Base-by-base conservation (phyloP, 2,113 vertebrate genomes). In the Amphiprion percula region DNA sequence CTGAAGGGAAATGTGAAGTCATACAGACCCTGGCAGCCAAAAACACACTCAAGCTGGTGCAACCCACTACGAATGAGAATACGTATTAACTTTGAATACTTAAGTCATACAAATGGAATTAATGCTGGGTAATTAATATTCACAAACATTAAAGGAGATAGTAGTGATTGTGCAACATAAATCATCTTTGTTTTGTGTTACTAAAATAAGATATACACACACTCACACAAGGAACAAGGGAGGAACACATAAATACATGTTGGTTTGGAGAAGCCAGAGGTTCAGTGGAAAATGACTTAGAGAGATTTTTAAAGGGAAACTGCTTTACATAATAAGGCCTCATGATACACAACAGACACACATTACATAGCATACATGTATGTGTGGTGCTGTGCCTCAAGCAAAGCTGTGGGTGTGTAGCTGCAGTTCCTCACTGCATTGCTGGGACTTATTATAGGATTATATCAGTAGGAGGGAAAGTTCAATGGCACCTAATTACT, bases 1-100 rank as follows among this genome's bases (percentile, higher is more conserved):
- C 80, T 73, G 41, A 82, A 49, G 75, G 89, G 85, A 88, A 93
- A 90, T 75, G 79, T 90, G 88, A 90, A 86, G 91, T 92, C 90
- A 92, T 58, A 70, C 5, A 17, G n/a, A 71, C 37, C 60, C 75
- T 74, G 60, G 17, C 52, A 63, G 88, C 87, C 86, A 90, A 86
- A 81, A 82, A 77, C 69, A 78, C 64, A 81, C 54, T 47, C 41
- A 16, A 49, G 47, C 8, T n/a, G 5, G 70, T 26, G 54, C 65
- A 71, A 12, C 77, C 58, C n/a, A 19, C 56, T 10, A 21, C 3
- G 4, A 62, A 30, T 6, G n/a, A 52, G 56, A 47, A 52, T 21
- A 3, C 70, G 46, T 64, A 15, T 14, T 74, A 21, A 41, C 21
- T 53, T 68, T 58, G 49, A 44, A 52, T 41, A 37, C 21, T 53